Percentiles rank a stretch among this genome's conserved stretches.
Conservation (phyloP, 2,113 vertebrate species). For the Grus americana region DNA sequence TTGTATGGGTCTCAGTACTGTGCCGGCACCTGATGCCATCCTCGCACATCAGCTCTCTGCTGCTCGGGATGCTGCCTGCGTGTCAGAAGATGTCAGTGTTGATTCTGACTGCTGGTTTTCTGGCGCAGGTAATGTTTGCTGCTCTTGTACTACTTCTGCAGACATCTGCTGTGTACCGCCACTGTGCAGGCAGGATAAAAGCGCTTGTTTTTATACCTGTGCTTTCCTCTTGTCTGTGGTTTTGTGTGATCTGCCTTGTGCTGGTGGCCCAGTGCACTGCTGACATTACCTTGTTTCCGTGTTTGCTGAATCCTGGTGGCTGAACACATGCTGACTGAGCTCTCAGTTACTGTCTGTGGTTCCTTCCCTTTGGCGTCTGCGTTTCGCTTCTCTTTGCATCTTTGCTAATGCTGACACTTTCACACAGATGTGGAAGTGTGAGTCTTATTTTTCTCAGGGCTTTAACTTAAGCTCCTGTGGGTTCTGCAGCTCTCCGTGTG, state of each 20-base stretch:
- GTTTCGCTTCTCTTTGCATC: background rate
- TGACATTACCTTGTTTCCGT: fast-evolving
- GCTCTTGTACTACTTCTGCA: background rate
- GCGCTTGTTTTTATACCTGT: fast-evolving
- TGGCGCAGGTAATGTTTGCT: background rate
- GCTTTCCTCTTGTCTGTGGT: no score
- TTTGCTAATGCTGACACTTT: background rate
- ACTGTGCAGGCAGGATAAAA: background rate
- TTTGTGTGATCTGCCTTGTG: background rate
- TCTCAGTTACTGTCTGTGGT: no score
- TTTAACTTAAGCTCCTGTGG: background rate
- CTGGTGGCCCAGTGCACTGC: background rate
- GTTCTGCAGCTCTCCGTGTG: fast-evolving
- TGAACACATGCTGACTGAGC: background rate
- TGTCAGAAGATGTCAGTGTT: background rate
- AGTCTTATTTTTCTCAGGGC: background rate
- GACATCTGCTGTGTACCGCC: background rate
- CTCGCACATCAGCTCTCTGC: background rate
- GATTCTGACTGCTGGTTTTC: background rate
- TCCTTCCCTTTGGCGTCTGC: background rate
- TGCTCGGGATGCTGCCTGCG: fast-evolving
- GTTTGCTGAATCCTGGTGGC: background rate
- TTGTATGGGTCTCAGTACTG: fast-evolving
- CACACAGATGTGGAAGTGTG: background rate
- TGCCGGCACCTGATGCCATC: background rate